phyloP scores from a whole-genome alignment of 1,140 invertebrate genomes.

The Pseudomyrmex flavicornis region DNA sequence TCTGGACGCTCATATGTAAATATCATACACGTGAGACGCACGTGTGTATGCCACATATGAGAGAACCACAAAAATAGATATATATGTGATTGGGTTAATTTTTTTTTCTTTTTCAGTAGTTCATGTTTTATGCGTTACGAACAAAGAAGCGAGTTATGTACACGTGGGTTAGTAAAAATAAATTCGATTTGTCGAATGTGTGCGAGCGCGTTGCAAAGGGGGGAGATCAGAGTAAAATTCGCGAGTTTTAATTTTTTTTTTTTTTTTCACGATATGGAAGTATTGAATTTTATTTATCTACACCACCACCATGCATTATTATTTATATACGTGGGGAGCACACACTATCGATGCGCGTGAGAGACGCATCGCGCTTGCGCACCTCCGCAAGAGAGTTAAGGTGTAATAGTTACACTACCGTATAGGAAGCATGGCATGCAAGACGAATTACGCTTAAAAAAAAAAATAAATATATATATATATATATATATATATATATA shows the following conservation, averaged over 20 bases:
- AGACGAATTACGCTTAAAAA: conserved; percentile 83
- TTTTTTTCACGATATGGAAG: not conserved
- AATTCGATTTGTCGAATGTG: conserved; percentile 66
- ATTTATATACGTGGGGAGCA: not conserved
- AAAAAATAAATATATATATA: conserved; percentile 19
- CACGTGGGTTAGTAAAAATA: conserved; percentile 84
- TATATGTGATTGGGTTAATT: conserved; percentile 79
- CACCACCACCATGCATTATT: conserved; percentile 60
- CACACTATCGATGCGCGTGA: conserved; percentile 1
- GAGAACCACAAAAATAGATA: conserved; percentile 66
- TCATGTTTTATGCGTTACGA: conserved; percentile 85
- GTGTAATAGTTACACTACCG: conserved; percentile 83
- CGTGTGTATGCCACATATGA: conserved; percentile 65
- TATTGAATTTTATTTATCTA: not conserved
- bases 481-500: conserved; percentile 22
- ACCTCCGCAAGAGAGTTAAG: conserved; percentile 75
- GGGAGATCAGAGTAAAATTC: conserved; percentile 21
- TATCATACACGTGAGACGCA: conserved; percentile 63
- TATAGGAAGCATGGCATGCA: conserved; percentile 84
- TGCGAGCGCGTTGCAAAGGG: conserved; percentile 53
- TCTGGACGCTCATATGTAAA: conserved; percentile 65
- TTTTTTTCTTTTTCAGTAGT: conserved; percentile 71
- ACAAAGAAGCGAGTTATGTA: conserved; percentile 85
- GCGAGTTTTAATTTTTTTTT: no score
- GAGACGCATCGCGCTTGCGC: conserved; percentile 66